These are phyloP conservation scores for Galendromus occidentalis DNA, from an alignment of 1,140 invertebrate genomes.

Conservation along the genomic window DNA sequence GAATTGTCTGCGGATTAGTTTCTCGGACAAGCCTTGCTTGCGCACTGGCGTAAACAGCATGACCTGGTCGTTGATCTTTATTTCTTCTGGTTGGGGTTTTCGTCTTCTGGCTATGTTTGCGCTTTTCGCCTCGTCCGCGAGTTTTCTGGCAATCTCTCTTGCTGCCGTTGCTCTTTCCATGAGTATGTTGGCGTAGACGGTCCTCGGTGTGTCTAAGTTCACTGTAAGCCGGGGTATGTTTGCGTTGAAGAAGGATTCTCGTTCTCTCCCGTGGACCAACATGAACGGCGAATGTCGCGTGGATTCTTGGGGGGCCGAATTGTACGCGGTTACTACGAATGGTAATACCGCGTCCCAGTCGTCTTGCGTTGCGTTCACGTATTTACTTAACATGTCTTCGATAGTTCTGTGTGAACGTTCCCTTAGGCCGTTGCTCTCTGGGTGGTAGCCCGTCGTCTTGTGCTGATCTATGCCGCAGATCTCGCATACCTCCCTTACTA, in stretches of 20 bases:
- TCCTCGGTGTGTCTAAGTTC: no score
- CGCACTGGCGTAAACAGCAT: conserved; percentile 13
- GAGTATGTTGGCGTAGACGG: no score
- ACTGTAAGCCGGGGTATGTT: no score
- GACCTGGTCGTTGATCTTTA: conserved; percentile 11
- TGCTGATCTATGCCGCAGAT: conserved; percentile 18
- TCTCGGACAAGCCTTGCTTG: conserved; percentile 12
- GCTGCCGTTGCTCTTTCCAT: no score
- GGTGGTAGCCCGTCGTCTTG: conserved; percentile 17
- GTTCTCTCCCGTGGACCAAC: conserved; percentile 28
- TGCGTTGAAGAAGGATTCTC: conserved; percentile 11
- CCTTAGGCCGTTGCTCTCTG: conserved; percentile 18
- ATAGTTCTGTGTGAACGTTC: conserved; percentile 19
- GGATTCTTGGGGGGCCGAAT: conserved; percentile 27
- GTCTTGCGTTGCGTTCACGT: conserved; percentile 21
- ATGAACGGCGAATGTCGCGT: conserved; percentile 28
- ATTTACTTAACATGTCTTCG: conserved; percentile 17
- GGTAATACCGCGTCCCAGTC: conserved; percentile 31
- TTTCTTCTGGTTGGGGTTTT: neutral
- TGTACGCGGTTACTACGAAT: conserved; percentile 29
- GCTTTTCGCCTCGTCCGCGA: no score
- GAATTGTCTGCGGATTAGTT: conserved; percentile 13
- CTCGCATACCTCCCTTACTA: conserved; percentile 13
- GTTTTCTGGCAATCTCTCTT: no score
- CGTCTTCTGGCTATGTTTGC: no score